Evolutionary conservation across 2,113 vertebrate genomes (phyloP).

Genomic region (Origma solitaria): DNA sequence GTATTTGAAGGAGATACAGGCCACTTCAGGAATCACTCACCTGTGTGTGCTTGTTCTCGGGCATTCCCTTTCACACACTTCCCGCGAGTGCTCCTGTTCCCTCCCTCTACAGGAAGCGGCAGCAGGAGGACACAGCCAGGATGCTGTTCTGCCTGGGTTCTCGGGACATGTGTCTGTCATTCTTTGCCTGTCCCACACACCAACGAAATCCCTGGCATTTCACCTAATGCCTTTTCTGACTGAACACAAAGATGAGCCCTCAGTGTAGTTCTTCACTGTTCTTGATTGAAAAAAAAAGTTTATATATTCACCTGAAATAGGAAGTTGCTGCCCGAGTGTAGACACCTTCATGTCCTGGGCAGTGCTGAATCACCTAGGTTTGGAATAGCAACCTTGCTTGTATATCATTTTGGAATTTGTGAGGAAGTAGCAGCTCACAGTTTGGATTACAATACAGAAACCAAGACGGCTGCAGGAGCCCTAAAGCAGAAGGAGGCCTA

Average conservation of each 20-base stretch:
- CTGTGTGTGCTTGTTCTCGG: not conserved
- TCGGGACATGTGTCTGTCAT: fast-evolving
- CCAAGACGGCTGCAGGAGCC: not conserved
- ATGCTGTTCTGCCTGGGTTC: fast-evolving
- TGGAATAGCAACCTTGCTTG: not conserved
- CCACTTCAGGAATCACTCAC: not conserved
- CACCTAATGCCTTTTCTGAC: not conserved
- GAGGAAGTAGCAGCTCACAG: not conserved
- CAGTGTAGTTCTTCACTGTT: not conserved
- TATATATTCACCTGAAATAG: not conserved
- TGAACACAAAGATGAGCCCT: not conserved
- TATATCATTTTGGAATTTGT: not conserved
- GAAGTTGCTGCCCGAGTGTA: not conserved
- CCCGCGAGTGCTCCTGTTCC: fast-evolving
- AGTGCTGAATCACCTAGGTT: not conserved
- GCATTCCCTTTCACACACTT: not conserved
- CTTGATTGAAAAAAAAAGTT: not conserved
- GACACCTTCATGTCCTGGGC: not conserved
- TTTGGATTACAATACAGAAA: slow-evolving; percentile 3
- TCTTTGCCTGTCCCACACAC: fast-evolving
- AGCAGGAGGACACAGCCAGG: not conserved
- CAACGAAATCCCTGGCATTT: not conserved
- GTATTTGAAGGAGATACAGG: not conserved
- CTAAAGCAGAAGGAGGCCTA: not conserved
- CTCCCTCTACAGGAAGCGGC: not conserved